Evolutionary conservation across 2,113 vertebrate genomes (phyloP), one percentile per base, ranked within the genome.

Genomic region (Nestor notabilis): DNA sequence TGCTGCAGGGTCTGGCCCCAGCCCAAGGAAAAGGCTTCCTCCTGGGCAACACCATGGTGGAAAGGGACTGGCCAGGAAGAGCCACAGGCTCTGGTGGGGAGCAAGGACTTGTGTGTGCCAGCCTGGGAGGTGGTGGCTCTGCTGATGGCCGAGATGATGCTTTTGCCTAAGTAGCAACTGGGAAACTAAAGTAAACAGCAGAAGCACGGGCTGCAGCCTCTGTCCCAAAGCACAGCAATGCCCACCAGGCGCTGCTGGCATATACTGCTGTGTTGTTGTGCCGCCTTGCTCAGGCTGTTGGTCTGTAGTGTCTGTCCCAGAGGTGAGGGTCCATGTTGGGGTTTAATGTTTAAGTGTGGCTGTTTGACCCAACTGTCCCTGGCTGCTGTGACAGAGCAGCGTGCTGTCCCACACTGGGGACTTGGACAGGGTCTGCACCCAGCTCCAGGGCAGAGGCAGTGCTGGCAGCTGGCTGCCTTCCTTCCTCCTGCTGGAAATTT

Each of bases 191-290:
- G 43, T 31, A 72, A 91, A 58, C 46, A 52, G 50, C 0, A 0
- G 13, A 29, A 68, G 1, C 0, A 2, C 33, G 63, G 66, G 37
- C 43, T 75, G 24, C 56, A 61, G 41, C 31, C 35, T 35, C 44
- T 0, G 0, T 31, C 70, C 70, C 66, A 21, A 21, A 49, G 46
- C 20, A 27, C 9, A 1, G 29, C 1, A 1, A 39, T 31, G 72
- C 28, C 65, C 52, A 5, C 25, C n/a, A 19, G 56, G 52, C 58
- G 5, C 28, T 25, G 3, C 25, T 1, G 11, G 13, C 21, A n/a
- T 1, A 0, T 0, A 0, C 16, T 41, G 0, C 0, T 7, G 41
- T 0, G 0, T 16, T 18, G 9, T n/a, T 47, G 50, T 13, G 41
- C 70, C 75, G 89, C 58, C 13, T 72, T 13, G 53, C 53, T 70